Conservation (phyloP, 2,888 invertebrate genomes). For the Agrochola litura region DNA sequence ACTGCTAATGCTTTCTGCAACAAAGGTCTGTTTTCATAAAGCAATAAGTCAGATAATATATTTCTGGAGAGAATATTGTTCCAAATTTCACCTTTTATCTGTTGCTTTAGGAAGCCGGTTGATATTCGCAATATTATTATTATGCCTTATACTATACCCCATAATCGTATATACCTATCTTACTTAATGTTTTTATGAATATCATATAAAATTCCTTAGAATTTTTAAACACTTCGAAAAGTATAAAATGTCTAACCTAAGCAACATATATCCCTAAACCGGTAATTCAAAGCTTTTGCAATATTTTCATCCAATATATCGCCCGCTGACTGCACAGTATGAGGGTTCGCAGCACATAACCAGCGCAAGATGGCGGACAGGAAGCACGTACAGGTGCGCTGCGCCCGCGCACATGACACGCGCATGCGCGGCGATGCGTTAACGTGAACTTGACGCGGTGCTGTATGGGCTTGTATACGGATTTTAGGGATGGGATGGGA, state of each 20-base stretch:
- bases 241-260: no score
- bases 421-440: slow-evolving; percentile 80
- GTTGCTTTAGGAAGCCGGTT: not conserved
- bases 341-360: slow-evolving; percentile 49
- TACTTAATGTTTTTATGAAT: no score
- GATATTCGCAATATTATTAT: not conserved
- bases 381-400: slow-evolving; percentile 85
- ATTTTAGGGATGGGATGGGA: slow-evolving; percentile 22
- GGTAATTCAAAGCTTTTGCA: not conserved
- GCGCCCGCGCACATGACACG: slow-evolving; percentile 74
- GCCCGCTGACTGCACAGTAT: not conserved
- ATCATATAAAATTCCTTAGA: no score
- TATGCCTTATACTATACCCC: not conserved
- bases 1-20: slow-evolving; percentile 27
- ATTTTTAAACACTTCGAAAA: no score
- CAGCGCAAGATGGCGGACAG: slow-evolving; percentile 83
- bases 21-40: not conserved
- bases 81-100: not conserved
- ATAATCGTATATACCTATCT: no score
- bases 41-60: not conserved
- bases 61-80: not conserved
- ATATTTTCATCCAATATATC: not conserved
- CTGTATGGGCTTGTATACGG: slow-evolving; percentile 39
- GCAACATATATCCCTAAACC: no score
- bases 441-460: slow-evolving; percentile 71